Conservation (phyloP, 2,888 invertebrate species). For the Cyclophora punctaria region DNA sequence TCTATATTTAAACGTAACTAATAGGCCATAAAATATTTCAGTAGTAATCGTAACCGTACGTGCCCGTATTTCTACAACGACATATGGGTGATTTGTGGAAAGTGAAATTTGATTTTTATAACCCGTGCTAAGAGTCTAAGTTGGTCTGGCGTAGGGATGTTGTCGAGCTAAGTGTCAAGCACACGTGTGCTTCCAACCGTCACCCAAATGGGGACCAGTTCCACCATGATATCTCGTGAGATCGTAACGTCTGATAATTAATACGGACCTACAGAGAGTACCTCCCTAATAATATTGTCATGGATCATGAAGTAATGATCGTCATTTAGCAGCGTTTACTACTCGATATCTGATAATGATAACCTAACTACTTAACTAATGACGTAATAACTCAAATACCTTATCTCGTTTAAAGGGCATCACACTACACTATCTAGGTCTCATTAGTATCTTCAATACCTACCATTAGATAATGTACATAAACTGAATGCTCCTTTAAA, state of each 20-base stretch:
- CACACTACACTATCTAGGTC: no score
- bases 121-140: slow-evolving; percentile 17
- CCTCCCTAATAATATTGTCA: no score
- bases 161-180: slow-evolving; percentile 48
- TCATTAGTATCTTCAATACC: no score
- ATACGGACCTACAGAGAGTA: slow-evolving; percentile 25
- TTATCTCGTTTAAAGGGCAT: no score
- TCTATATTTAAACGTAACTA: slow-evolving; percentile 16
- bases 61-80: slow-evolving; percentile 32
- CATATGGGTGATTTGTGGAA: slow-evolving; percentile 21
- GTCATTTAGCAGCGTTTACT: no score
- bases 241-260: slow-evolving; percentile 56
- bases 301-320: no score
- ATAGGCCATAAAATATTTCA: slow-evolving; percentile 44
- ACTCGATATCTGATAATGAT: no score
- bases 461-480: no score
- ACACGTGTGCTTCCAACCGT: slow-evolving; percentile 66
- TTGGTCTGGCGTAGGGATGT: slow-evolving; percentile 25
- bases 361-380: no score
- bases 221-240: slow-evolving; percentile 49
- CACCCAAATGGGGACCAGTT: slow-evolving; percentile 65
- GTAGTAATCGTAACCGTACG: slow-evolving; percentile 26
- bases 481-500: no score
- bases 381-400: no score
- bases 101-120: slow-evolving; percentile 22